phyloP scores from a whole-genome alignment of 2,888 invertebrate genomes.

The Habroteleia sp. region DNA sequence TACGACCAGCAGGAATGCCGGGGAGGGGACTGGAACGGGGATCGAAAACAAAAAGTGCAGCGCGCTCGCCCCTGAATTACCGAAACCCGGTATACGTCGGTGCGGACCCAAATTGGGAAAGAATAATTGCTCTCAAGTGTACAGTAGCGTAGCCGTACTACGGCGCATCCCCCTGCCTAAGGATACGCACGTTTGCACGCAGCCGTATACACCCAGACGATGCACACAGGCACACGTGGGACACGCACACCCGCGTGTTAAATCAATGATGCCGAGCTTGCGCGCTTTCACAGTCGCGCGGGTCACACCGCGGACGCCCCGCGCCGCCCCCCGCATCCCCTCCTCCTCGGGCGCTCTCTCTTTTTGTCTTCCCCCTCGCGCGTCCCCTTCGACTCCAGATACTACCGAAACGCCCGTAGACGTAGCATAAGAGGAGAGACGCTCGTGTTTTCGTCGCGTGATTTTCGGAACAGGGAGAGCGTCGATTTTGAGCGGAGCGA shows the following conservation, averaged over 20 bases:
- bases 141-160: constrained; percentile 47
- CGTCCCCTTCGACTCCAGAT: constrained; percentile 58
- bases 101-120: constrained; percentile 52
- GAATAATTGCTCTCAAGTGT: constrained; percentile 58
- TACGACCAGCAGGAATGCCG: too few relatives aligned
- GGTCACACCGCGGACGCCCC: constrained; percentile 68
- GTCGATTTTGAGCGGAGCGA: background rate
- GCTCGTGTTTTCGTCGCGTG: constrained; percentile 62
- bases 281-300: constrained; percentile 72
- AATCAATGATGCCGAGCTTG: constrained; percentile 80
- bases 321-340: constrained; percentile 61
- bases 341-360: constrained; percentile 41
- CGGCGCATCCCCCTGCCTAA: constrained; percentile 6
- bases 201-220: constrained; percentile 54
- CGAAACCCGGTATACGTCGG: constrained; percentile 29
- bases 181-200: constrained; percentile 57
- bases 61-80: constrained; percentile 19
- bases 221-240: constrained; percentile 56
- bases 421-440: constrained; percentile 76
- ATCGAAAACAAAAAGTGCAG: background rate
- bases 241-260: constrained; percentile 70
- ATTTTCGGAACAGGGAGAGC: constrained; percentile 16
- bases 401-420: constrained; percentile 71
- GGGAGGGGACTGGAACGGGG: background rate
- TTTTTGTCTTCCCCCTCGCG: constrained; percentile 52